Conservation (phyloP, 2,888 invertebrate species). For the Tenthredo distinguenda region DNA sequence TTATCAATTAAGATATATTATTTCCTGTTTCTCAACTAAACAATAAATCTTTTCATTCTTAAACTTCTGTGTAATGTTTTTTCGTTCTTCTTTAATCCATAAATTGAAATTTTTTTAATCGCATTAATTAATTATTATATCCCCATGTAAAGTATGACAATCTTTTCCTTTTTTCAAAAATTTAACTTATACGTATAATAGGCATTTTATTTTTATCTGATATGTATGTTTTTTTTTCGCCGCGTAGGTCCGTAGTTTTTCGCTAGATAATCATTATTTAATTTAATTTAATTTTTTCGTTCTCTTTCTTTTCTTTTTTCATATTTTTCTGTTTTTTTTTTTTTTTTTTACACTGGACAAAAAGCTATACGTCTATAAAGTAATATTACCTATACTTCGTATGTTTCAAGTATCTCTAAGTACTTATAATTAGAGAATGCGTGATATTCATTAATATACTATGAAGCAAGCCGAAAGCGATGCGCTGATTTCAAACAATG, state of each 20-base stretch:
- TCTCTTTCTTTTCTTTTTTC: background rate
- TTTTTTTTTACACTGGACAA: conserved; percentile 4
- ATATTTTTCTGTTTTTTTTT: background rate
- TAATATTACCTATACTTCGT: background rate
- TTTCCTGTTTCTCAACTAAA: background rate
- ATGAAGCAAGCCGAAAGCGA: background rate
- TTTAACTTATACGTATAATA: conserved; percentile 17
- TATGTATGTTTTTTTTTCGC: conserved; percentile 51
- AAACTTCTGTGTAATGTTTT: background rate
- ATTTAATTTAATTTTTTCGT: background rate
- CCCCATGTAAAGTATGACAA: conserved; percentile 37
- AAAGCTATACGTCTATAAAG: conserved; percentile 5
- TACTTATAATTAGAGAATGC: background rate
- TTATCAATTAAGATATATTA: background rate
- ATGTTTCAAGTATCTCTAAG: background rate
- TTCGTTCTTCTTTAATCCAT: background rate
- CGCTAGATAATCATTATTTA: background rate
- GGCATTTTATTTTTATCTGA: conserved; percentile 39
- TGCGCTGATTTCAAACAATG: background rate
- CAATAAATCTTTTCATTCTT: background rate
- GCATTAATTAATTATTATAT: background rate
- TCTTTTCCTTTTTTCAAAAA: background rate
- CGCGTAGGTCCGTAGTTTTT: background rate
- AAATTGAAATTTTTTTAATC: background rate
- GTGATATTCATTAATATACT: background rate